Conservation (phyloP, 2,113 vertebrate species). For the Silurus meridionalis region DNA sequence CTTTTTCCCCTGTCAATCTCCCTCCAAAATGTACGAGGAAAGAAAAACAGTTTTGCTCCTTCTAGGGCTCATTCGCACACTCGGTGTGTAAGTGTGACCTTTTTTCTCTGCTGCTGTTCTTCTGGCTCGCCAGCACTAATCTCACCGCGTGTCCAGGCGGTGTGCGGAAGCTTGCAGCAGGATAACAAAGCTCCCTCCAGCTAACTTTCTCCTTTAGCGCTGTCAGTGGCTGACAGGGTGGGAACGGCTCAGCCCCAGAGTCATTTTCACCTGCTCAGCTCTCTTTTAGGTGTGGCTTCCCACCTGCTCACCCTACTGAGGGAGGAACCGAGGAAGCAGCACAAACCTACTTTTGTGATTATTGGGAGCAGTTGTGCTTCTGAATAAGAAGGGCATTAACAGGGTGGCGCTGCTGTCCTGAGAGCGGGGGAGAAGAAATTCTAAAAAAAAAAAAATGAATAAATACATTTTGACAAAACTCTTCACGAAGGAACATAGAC, state of each 20-base stretch:
- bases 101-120: slow-evolving; percentile 30
- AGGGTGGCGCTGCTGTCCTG: neutral
- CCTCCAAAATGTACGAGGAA: slow-evolving; percentile 1
- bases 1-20: slow-evolving; percentile 34
- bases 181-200: neutral
- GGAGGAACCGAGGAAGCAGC: neutral
- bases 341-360: neutral
- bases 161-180: neutral
- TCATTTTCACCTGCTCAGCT: slow-evolving; percentile 49
- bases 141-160: slow-evolving; percentile 2
- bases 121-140: slow-evolving; percentile 6
- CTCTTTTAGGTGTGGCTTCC: slow-evolving; percentile 41
- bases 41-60: slow-evolving; percentile 36
- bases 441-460: neutral
- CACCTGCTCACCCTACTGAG: slow-evolving; percentile 9
- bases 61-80: slow-evolving; percentile 28
- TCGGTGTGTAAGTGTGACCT: slow-evolving; percentile 1
- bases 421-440: neutral
- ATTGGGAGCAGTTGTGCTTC: neutral
- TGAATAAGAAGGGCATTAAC: neutral
- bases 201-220: slow-evolving; percentile 19
- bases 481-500: neutral
- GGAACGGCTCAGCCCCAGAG: slow-evolving; percentile 16
- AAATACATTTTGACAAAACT: neutral
- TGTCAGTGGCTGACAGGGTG: slow-evolving; percentile 29